phyloP scores from a whole-genome alignment of 2,888 invertebrate genomes.

The Oligia latruncula region DNA sequence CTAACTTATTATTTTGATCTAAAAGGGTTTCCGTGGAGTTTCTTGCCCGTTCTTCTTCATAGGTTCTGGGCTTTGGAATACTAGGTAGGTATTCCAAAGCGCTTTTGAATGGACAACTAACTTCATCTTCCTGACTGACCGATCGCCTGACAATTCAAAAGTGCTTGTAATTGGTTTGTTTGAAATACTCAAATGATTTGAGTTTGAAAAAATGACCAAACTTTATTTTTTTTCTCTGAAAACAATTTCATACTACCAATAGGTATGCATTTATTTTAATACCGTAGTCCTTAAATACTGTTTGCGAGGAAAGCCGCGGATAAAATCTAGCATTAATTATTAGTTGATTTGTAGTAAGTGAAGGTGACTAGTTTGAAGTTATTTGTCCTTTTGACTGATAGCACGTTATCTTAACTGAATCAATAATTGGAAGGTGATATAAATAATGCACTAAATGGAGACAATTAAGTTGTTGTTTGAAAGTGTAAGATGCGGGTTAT shows the following conservation, averaged over 20 bases:
- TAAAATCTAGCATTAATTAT: background rate
- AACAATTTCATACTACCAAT: background rate
- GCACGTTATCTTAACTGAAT: conserved; percentile 45
- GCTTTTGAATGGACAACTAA: no score
- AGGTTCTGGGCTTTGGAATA: no score
- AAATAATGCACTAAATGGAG: conserved; percentile 28
- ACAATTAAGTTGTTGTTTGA: conserved; percentile 27
- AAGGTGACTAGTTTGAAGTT: conserved; percentile 50
- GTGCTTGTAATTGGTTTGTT: no score
- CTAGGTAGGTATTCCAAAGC: no score
- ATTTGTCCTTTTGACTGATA: conserved; percentile 59
- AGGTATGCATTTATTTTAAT: background rate
- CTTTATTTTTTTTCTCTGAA: background rate
- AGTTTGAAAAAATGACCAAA: background rate
- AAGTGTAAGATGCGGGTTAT: conserved; percentile 60
- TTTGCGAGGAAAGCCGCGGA: background rate
- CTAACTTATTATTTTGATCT: no score
- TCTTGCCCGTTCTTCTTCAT: no score
- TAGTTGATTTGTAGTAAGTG: conserved; percentile 22
- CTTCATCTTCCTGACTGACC: no score
- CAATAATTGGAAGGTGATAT: conserved; percentile 59
- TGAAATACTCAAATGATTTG: no score
- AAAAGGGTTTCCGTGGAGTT: no score
- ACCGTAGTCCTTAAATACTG: background rate
- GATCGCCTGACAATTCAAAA: no score